phyloP scores from a whole-genome alignment of 2,888 invertebrate genomes.

The Lysandra bellargus region DNA sequence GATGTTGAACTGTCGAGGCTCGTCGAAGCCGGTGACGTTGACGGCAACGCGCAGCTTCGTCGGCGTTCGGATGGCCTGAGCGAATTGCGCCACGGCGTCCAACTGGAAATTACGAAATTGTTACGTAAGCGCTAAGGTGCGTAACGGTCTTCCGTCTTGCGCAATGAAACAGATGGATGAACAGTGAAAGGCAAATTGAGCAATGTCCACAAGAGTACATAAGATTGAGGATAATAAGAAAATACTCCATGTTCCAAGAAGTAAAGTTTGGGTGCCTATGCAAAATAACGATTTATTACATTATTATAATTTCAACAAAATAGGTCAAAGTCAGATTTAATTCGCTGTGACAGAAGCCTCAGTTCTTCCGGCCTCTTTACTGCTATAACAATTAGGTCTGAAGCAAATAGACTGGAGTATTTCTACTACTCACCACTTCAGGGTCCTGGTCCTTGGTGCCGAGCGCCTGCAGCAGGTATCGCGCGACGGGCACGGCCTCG shows the following conservation, averaged over 20 bases:
- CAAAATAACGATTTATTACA: no score
- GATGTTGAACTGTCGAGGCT: conserved; percentile 83
- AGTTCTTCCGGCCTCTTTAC: background rate
- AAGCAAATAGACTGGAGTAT: background rate
- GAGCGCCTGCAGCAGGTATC: conserved; percentile 60
- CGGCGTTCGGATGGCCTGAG: conserved; percentile 57
- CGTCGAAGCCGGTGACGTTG: conserved; percentile 67
- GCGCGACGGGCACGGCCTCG: conserved; percentile 64
- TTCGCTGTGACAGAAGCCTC: background rate
- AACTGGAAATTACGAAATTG: conserved; percentile 51
- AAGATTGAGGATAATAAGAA: background rate
- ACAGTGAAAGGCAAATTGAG: background rate
- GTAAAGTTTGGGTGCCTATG: background rate
- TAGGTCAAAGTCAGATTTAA: background rate
- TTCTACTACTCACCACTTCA: conserved; percentile 55
- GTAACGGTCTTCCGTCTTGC: background rate
- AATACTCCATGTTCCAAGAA: background rate
- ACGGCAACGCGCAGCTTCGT: conserved; percentile 66
- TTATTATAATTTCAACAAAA: background rate
- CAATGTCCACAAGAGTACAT: conserved; percentile 27
- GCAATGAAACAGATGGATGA: background rate
- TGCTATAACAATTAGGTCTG: background rate
- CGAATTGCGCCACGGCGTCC: conserved; percentile 72
- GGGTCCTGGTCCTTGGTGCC: conserved; percentile 61
- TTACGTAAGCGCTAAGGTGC: background rate